phyloP scores from a whole-genome alignment of 2,888 invertebrate genomes.

The Adela reaumurella region DNA sequence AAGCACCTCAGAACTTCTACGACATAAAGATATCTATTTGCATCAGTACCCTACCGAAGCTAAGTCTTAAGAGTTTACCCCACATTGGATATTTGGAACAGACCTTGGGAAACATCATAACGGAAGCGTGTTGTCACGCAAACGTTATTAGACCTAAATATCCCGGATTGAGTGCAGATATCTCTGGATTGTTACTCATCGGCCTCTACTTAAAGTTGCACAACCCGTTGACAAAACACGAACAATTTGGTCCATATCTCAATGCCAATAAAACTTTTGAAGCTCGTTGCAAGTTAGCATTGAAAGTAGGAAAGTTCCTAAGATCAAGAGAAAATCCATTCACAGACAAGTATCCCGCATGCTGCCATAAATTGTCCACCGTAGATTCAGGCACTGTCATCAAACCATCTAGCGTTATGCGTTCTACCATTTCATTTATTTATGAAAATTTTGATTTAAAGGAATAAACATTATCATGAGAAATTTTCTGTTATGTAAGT shows the following conservation, averaged over 20 bases:
- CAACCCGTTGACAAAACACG: slow-evolving; percentile 28
- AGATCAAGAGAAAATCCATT: slow-evolving; percentile 57
- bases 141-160: slow-evolving; percentile 57
- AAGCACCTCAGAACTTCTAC: slow-evolving; percentile 44
- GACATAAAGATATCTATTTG: slow-evolving; percentile 39
- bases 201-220: slow-evolving; percentile 56
- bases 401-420: background rate
- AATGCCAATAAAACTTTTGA: slow-evolving; percentile 30
- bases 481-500: slow-evolving; percentile 15
- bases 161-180: slow-evolving; percentile 46
- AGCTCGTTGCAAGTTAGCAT: slow-evolving; percentile 31
- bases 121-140: slow-evolving; percentile 50
- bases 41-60: slow-evolving; percentile 26
- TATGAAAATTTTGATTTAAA: too few relatives aligned
- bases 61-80: slow-evolving; percentile 48
- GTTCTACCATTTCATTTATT: too few relatives aligned
- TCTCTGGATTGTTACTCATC: slow-evolving; percentile 53
- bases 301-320: slow-evolving; percentile 36
- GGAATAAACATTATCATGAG: too few relatives aligned
- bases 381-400: background rate
- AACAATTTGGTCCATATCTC: slow-evolving; percentile 26
- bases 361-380: slow-evolving; percentile 14
- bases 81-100: slow-evolving; percentile 60
- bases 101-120: slow-evolving; percentile 48
- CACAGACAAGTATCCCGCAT: slow-evolving; percentile 34